These are phyloP conservation scores for Heteropelma amictum DNA, from an alignment of 2,888 invertebrate genomes.

Conservation along the genomic window DNA sequence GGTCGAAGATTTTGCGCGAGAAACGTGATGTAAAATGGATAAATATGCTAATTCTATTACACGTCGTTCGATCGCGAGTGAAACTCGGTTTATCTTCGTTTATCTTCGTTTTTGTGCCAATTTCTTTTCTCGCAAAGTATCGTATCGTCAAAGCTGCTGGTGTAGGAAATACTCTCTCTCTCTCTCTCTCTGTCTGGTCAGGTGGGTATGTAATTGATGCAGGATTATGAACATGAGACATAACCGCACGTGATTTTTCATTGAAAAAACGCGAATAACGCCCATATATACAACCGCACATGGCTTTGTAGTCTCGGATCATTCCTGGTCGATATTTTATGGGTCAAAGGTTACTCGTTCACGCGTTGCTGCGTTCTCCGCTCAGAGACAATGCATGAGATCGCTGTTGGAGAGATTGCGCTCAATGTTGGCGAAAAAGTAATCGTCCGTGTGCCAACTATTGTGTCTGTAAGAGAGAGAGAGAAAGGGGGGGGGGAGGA, in stretches of 20 bases:
- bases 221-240: background rate
- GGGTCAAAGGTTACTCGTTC: constrained; percentile 46
- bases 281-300: constrained; percentile 2
- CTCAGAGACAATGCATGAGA: constrained; percentile 40
- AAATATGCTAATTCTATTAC: constrained; percentile 4
- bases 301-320: background rate
- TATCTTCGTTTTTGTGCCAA: background rate
- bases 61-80: constrained; percentile 12
- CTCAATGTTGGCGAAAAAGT: constrained; percentile 22
- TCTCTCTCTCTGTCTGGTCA: no score
- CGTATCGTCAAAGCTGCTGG: background rate
- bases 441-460: no score
- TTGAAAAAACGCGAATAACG: background rate
- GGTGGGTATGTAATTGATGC: constrained; percentile 5
- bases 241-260: background rate
- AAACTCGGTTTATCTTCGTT: constrained; percentile 8
- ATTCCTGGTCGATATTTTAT: constrained; percentile 8
- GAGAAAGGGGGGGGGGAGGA: constrained; percentile 5
- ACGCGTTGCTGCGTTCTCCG: constrained; percentile 33
- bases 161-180: background rate
- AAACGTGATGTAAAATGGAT: background rate
- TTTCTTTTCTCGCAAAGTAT: background rate
- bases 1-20: background rate
- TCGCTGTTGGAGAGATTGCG: constrained; percentile 23
- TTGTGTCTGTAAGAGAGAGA: background rate